Conservation (phyloP, 2,797 vertebrate species). For the Pipistrellus pipistrellus region DNA sequence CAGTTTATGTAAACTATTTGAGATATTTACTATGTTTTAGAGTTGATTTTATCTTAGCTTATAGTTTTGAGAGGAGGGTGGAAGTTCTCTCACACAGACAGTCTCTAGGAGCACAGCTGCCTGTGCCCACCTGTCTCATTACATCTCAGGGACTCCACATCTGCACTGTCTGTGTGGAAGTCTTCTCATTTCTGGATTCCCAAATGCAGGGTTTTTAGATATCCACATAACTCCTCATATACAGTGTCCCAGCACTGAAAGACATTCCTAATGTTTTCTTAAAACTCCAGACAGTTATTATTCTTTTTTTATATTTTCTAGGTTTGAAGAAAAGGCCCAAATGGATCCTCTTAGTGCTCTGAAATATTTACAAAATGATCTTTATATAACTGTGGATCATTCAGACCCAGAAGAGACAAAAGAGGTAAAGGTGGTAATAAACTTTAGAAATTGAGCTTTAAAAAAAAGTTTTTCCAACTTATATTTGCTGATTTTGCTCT, state of each 20-base stretch:
- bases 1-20: background rate
- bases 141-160: background rate
- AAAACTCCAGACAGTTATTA: background rate
- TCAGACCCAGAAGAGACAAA: constrained; percentile 98
- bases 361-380: constrained; percentile 98
- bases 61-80: constrained; percentile 20
- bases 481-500: constrained; percentile 25
- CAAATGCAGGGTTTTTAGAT: background rate
- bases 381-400: constrained; percentile 98
- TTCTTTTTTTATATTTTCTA: constrained; percentile 84
- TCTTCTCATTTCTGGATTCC: background rate
- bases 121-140: background rate
- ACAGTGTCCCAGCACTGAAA: constrained; percentile 10
- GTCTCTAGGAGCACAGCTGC: background rate
- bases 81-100: background rate
- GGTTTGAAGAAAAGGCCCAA: constrained; percentile 99
- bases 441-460: constrained; percentile 52
- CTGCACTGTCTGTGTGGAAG: background rate
- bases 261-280: constrained; percentile 39
- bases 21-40: background rate
- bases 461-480: background rate
- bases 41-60: constrained; percentile 17
- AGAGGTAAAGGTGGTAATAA: constrained; percentile 91
- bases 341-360: constrained; percentile 97
- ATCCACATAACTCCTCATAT: background rate